phyloP scores from a whole-genome alignment of 2,888 invertebrate genomes.

The Mayetiola destructor region DNA sequence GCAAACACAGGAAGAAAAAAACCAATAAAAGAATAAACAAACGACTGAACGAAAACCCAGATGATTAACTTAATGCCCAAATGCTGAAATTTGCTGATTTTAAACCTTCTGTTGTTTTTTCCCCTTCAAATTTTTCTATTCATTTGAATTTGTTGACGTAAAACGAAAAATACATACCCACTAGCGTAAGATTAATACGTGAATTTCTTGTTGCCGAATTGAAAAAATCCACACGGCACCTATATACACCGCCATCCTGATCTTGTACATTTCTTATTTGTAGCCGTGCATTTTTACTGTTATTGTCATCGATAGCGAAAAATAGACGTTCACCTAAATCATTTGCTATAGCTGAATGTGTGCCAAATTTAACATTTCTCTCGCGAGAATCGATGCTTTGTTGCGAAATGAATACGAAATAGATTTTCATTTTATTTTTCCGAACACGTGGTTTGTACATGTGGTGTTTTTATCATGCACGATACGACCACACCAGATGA shows the following conservation, averaged over 20 bases:
- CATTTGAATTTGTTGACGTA: no score
- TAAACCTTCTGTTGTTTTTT: no score
- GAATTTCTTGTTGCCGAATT: conserved; percentile 80
- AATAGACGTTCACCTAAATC: conserved; percentile 61
- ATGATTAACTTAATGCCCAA: no score
- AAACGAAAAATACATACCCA: conserved; percentile 66
- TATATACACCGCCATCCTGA: conserved; percentile 68
- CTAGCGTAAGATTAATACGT: conserved; percentile 69
- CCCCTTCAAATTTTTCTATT: no score
- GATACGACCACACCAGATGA: background rate
- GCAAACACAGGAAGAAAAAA: no score
- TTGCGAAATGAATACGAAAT: no score
- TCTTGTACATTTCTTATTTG: conserved; percentile 55
- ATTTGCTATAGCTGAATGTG: conserved; percentile 64
- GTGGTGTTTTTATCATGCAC: background rate
- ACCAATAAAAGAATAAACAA: no score
- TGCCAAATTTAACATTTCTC: conserved; percentile 35
- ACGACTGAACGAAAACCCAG: no score
- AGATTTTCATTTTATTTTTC: background rate
- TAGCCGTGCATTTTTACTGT: conserved; percentile 52
- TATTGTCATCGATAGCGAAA: conserved; percentile 56
- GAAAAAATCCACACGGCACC: conserved; percentile 78
- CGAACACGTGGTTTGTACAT: background rate
- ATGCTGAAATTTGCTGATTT: no score
- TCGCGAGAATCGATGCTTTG: conserved; percentile 55